Conservation (phyloP, 1,140 invertebrate species). For the Cotesia glomerata region DNA sequence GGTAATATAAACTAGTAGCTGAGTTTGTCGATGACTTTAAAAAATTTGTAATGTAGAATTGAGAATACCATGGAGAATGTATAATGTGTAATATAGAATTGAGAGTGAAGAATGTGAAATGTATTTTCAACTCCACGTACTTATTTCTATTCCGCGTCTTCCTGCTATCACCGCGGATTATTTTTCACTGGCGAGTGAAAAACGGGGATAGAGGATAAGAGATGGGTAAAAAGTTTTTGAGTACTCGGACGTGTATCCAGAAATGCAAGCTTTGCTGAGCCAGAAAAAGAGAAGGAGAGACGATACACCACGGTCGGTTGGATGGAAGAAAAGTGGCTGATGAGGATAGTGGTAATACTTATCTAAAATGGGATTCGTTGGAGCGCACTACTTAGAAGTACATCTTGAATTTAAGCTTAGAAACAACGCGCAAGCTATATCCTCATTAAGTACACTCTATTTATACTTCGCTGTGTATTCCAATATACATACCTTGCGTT, state of each 20-base stretch:
- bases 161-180: not conserved
- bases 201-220: too few species aligned
- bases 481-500: not conserved
- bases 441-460: conserved; percentile 15
- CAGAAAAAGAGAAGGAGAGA: too few species aligned
- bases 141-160: not conserved
- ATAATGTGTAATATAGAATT: too few species aligned
- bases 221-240: too few species aligned
- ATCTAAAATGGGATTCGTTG: conserved; percentile 29
- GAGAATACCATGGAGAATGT: too few species aligned
- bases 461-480: not conserved
- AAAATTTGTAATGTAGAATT: too few species aligned
- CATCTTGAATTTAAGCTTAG: not conserved
- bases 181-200: not conserved
- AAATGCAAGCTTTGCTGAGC: too few species aligned
- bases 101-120: not conserved
- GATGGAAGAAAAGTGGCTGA: not conserved
- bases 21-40: too few species aligned
- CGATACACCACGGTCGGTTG: too few species aligned
- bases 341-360: conserved; percentile 22
- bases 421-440: conserved; percentile 3
- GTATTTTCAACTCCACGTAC: not conserved
- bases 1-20: too few species aligned
- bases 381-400: conserved; percentile 21
- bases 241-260: too few species aligned